These are phyloP conservation scores for Philaenus spumarius DNA, from an alignment of 1,140 invertebrate species.

Conservation along the genomic window DNA sequence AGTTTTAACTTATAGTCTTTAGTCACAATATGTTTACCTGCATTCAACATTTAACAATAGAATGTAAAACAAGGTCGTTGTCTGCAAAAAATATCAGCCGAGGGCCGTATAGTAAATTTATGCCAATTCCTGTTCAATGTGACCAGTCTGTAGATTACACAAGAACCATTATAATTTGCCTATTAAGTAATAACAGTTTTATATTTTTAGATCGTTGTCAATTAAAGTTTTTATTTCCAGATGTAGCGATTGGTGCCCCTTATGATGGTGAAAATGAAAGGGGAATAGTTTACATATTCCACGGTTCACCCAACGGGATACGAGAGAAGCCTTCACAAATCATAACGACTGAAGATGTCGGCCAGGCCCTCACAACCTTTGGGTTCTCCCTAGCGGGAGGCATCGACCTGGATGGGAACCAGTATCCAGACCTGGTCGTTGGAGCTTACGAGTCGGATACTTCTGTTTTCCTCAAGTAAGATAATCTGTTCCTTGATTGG, in stretches of 20 bases:
- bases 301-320: conserved; percentile 70
- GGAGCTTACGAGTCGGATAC: conserved; percentile 80
- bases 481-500: no score
- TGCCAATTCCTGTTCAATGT: no score
- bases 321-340: conserved; percentile 72
- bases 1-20: no score
- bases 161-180: neutral
- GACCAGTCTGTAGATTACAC: no score
- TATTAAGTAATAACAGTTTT: neutral
- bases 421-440: conserved; percentile 84
- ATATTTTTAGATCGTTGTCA: neutral
- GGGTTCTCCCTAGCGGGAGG: conserved; percentile 87
- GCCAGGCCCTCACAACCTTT: conserved; percentile 58
- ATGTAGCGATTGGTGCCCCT: conserved; percentile 94
- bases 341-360: conserved; percentile 56
- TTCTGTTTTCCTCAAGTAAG: conserved; percentile 69
- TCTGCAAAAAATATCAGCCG: no score
- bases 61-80: no score
- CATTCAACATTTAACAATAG: no score
- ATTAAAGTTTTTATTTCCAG: conserved; percentile 43
- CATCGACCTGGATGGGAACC: conserved; percentile 81
- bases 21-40: no score
- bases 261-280: conserved; percentile 77
- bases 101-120: no score
- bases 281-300: conserved; percentile 92